Base-by-base conservation (phyloP, 2,888 invertebrate species). In the Metopia argyrocephala region DNA sequence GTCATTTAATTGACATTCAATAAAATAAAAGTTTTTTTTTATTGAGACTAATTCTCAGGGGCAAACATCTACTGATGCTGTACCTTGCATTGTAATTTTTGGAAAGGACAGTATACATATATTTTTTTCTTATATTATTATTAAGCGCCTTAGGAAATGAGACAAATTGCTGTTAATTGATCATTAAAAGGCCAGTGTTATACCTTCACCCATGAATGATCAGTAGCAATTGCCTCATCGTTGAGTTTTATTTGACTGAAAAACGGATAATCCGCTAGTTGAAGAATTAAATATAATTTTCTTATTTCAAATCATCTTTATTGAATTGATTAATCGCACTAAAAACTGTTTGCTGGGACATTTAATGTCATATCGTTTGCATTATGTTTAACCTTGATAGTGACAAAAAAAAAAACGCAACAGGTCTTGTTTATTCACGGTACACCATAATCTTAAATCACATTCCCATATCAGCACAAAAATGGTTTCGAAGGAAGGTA, bases 321-420 rank as follows among this genome's bases (percentile, higher is more conserved):
- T n/a, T n/a, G n/a, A 38, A 38, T 15, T 12, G 9, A 38, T 9
- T 3, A 38, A 12, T 38, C 4, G 15, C 15, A 15, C 38, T 38
- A 12, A 38, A 0, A 69, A 18, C 56, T 54, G 50, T 64, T 27
- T 21, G 68, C 31, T 78, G 74, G 50, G 69, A 4, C 69, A 59
- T 64, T 52, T 5, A 15, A 15, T 56, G 52, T 28, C 31, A 59
- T 52, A 23, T 59, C 6, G 18, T 31, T 2, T 69, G 46, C 21
- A 56, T 76, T 57, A 56, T 70, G 64, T 20, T 20, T 31, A 65
- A 78, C 80, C 80, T 81, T 81, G 80, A 78, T 81, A 64, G 61
- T 81, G 78, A 78, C 74, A 23, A 54, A 38, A 31, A 62, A 61
- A 46, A 50, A 54, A 62, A 76, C 62, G 69, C 62, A 76, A 76